phyloP scores from a whole-genome alignment of 2,113 vertebrate genomes.

The Isichthys henryi region DNA sequence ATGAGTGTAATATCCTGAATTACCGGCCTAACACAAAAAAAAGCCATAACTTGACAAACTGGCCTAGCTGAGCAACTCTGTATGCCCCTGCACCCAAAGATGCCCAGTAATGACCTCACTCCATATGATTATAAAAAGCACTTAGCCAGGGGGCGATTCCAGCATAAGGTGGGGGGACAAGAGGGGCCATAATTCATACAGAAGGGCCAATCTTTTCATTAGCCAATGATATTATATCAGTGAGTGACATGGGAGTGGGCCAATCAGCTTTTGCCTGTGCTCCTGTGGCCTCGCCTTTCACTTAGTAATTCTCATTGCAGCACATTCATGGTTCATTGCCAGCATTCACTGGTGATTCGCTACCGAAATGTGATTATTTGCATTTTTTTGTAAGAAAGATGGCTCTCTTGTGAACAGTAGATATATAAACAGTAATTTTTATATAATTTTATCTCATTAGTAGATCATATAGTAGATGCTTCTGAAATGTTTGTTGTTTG shows the following conservation, averaged over 20 bases:
- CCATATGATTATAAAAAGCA: not conserved
- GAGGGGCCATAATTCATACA: not conserved
- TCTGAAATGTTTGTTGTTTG: not conserved
- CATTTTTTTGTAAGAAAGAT: constrained; percentile 39
- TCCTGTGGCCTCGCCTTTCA: not conserved
- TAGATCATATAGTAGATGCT: constrained; percentile 4
- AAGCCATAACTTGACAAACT: not conserved
- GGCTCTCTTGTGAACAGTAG: not conserved
- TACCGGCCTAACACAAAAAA: not conserved
- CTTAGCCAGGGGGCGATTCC: not conserved
- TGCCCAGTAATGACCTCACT: not conserved
- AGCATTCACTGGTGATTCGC: constrained; percentile 34
- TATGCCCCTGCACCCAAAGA: not conserved
- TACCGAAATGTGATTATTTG: constrained; percentile 29
- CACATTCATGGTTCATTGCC: constrained; percentile 25
- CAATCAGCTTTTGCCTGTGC: not conserved
- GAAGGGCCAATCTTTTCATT: not conserved
- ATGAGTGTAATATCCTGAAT: not conserved
- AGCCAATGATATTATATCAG: not conserved
- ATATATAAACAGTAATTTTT: not conserved
- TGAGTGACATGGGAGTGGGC: not conserved
- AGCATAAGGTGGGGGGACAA: not conserved
- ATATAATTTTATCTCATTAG: not conserved
- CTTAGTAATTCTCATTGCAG: not conserved
- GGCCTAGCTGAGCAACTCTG: not conserved